Percentiles rank a stretch among this genome's conserved stretches.
phyloP scores from a whole-genome alignment of 2,888 invertebrate genomes.

The Bugulina stolonifera region DNA sequence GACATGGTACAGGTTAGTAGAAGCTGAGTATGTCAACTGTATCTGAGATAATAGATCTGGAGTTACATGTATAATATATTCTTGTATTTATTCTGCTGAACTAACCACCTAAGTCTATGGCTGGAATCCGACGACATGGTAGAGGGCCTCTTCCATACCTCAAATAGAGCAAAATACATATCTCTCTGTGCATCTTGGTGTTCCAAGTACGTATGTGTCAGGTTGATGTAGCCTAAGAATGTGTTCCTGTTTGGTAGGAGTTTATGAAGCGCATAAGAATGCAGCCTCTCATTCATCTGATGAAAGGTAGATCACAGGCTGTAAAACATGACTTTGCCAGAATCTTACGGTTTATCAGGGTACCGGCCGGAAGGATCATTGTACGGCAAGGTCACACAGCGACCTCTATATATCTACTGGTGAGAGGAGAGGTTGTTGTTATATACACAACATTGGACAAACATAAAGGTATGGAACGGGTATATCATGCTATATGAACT shows the following conservation, averaged over 20 bases:
- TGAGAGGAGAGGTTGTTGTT: constrained; percentile 10
- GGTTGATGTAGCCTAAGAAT: no score
- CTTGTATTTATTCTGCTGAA: no score
- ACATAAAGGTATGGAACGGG: background rate
- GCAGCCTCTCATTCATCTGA: background rate
- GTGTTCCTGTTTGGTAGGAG: background rate
- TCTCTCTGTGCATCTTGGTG: no score
- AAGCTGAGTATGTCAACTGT: no score
- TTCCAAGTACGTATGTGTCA: no score
- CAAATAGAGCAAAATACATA: no score
- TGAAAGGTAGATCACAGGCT: constrained; percentile 6
- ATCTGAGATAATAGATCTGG: no score
- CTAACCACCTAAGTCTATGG: no score
- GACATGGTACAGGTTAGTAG: background rate
- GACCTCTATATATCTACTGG: background rate
- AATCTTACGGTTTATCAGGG: background rate
- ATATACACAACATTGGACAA: constrained; percentile 11
- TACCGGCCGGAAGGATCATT: background rate
- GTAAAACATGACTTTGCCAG: constrained; percentile 1
- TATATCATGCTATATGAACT: no score
- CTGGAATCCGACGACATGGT: no score
- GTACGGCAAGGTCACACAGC: constrained; percentile 19
- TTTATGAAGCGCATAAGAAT: background rate
- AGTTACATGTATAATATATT: no score
- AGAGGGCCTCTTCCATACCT: no score